Evolutionary conservation across 2,797 vertebrate species (phyloP).

Genomic region (Syndactyla subalaris): DNA sequence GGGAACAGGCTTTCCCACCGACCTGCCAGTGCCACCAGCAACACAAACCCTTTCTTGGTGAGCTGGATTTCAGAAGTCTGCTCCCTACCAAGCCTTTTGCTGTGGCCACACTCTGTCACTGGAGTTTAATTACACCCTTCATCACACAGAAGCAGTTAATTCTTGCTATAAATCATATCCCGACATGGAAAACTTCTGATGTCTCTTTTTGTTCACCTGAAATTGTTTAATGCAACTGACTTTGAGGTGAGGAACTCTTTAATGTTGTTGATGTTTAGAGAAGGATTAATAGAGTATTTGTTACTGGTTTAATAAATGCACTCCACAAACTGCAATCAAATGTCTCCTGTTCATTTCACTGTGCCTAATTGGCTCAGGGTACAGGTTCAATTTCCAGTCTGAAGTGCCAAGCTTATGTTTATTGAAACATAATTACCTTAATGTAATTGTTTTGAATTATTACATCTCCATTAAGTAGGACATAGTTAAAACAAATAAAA

Average conservation of each 20-base stretch:
- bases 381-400: slow-evolving; percentile 20
- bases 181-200: slow-evolving; percentile 5
- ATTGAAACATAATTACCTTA: slow-evolving; percentile 66
- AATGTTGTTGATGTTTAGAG: slow-evolving; percentile 37
- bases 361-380: slow-evolving; percentile 40
- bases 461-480: slow-evolving; percentile 40
- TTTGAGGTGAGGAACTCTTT: slow-evolving; percentile 50
- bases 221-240: slow-evolving; percentile 16
- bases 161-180: background rate
- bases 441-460: slow-evolving; percentile 49
- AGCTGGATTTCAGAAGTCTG: background rate
- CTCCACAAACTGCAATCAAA: background rate
- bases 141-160: slow-evolving; percentile 38
- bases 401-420: slow-evolving; percentile 31
- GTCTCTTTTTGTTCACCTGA: background rate
- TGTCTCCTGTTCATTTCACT: slow-evolving; percentile 8
- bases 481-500: slow-evolving; percentile 59
- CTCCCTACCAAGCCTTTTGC: background rate
- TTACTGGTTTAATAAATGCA: slow-evolving; percentile 38
- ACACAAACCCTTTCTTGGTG: background rate
- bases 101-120: background rate
- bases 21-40: background rate
- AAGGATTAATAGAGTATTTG: slow-evolving; percentile 68
- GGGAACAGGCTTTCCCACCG: background rate
- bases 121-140: slow-evolving; percentile 35